Percentiles rank a stretch among this genome's conserved stretches.
phyloP scores from a whole-genome alignment of 2,888 invertebrate species.

The Parascotia fuliginaria region DNA sequence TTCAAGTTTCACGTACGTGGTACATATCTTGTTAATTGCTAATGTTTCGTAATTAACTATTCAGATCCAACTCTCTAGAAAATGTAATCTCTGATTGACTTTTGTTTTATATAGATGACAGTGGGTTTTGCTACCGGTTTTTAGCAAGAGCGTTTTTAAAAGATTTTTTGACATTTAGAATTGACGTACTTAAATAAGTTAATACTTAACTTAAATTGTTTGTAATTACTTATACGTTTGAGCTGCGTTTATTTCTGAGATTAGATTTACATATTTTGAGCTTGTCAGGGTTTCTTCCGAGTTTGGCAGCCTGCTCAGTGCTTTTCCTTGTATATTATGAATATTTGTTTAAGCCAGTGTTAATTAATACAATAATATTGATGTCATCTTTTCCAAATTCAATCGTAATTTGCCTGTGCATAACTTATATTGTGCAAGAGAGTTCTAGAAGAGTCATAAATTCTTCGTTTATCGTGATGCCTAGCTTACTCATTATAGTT shows the following conservation, averaged over 20 bases:
- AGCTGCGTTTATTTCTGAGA: conserved; percentile 28
- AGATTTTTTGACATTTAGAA: background rate
- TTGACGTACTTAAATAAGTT: background rate
- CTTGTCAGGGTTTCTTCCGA: conserved; percentile 57
- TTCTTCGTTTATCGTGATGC: background rate
- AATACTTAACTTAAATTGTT: conserved; percentile 4
- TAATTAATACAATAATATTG: conserved; percentile 40
- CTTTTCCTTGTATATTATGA: conserved; percentile 35
- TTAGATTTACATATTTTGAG: conserved; percentile 47
- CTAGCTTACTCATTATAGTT: background rate
- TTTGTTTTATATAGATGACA: background rate
- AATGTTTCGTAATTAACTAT: conserved; percentile 44
- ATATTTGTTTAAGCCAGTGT: conserved; percentile 31
- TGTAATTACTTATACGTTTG: conserved; percentile 16
- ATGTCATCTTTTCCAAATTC: conserved; percentile 23
- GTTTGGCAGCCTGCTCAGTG: conserved; percentile 38
- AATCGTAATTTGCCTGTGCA: background rate
- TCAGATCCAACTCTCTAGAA: conserved; percentile 45
- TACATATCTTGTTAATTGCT: conserved; percentile 52
- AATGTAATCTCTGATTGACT: conserved; percentile 12
- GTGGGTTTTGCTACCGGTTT: background rate
- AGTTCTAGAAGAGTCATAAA: background rate
- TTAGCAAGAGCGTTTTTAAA: background rate
- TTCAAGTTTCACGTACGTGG: conserved; percentile 63
- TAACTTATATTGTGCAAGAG: background rate